Evolutionary conservation across 2,113 vertebrate species (phyloP), one percentile per base, ranked within the genome.

Genomic region (Neoarius graeffei): DNA sequence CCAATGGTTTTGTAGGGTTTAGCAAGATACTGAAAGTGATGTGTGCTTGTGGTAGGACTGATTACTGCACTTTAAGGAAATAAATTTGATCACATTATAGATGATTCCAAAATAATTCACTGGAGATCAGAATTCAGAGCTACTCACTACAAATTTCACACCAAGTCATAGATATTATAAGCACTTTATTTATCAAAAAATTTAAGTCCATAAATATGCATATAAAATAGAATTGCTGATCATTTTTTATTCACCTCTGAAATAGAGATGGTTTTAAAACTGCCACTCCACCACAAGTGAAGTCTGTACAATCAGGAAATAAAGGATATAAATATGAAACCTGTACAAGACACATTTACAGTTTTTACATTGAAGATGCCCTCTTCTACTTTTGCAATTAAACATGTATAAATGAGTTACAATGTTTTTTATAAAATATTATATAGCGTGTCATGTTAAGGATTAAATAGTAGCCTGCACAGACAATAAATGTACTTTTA

Each of bases 341-440:
- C 60, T 89, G 62, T 88, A 89, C 86, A 91, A 42, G 27, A 86
- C 86, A 86, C 89, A 92, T 90, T 89, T 91, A 91, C 91, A 92
- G 5, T 88, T 89, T 87, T 66, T 88, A 89, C 89, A 90, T 17
- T 85, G 67, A 83, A 57, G 23, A n/a, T 35, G 3, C 27, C 7
- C 42, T 71, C 50, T 62, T 77, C 15, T 69, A 85, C 57, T 23
- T 85, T 54, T 82, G 59, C 62, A 76, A n/a, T 69, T 35, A 83
- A 59, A 74, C 15, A 64, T 80, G 73, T 84, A 64, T 81, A 73
- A 71, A 85, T 81, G 48, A 81, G 74, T 64, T 84, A 54, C 42
- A 60, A 10, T 27, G 5, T 54, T 54, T 67, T 42, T 48, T 30
- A 69, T 73, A 48, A n/a, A 52, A 54, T 52, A 77, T 52, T 52